phyloP scores from a whole-genome alignment of 2,888 invertebrate genomes.

The Meiosimyza decipiens region DNA sequence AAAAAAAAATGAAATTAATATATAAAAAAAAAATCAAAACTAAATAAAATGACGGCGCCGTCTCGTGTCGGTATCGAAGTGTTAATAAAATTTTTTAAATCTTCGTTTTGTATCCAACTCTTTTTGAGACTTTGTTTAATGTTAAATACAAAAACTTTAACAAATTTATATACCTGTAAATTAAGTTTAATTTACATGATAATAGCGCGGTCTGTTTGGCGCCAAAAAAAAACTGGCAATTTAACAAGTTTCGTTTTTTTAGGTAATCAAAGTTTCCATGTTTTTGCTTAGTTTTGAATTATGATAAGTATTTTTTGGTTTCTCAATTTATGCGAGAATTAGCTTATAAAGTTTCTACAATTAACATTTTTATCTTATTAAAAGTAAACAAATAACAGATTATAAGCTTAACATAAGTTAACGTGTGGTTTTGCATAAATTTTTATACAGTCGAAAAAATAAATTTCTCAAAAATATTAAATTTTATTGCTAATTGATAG shows the following conservation, averaged over 20 bases:
- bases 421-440: no score
- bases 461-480: no score
- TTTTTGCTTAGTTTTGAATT: neutral
- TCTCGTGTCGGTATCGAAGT: no score
- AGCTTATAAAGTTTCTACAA: neutral
- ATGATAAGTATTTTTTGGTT: neutral
- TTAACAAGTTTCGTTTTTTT: neutral
- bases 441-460: no score
- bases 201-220: conserved; percentile 4
- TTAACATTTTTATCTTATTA: neutral
- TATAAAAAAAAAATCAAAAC: neutral
- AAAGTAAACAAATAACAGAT: no score
- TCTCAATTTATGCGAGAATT: conserved; percentile 1
- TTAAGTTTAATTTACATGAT: neutral
- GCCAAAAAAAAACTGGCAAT: conserved; percentile 6
- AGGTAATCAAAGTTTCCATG: neutral
- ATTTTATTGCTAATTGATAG: no score
- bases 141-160: neutral
- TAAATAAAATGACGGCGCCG: neutral
- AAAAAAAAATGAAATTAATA: no score
- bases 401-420: no score
- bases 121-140: neutral
- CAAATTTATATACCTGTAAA: neutral
- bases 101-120: no score
- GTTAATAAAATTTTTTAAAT: no score